Evolutionary conservation across 1,140 invertebrate species (phyloP).

Genomic region (Maconellicoccus hirsutus): DNA sequence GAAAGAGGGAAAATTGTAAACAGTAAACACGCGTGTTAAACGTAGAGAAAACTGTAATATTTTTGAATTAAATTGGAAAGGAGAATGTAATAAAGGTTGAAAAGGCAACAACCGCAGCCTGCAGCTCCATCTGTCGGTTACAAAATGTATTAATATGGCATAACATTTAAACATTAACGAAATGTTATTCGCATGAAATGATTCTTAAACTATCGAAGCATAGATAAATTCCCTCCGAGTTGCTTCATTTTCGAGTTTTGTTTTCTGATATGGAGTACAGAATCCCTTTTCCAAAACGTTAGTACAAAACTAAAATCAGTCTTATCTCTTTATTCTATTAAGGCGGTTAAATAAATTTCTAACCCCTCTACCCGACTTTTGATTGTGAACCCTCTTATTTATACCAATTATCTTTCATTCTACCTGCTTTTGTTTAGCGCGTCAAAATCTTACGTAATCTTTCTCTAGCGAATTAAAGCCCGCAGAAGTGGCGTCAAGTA

Average conservation of each 20-base stretch:
- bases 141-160: conserved; percentile 15
- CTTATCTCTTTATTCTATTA: conserved; percentile 28
- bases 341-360: conserved; percentile 27
- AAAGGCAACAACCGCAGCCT: conserved; percentile 23
- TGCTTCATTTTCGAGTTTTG: conserved; percentile 4
- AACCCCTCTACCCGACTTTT: too few relatives aligned
- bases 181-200: conserved; percentile 29
- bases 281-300: conserved; percentile 5
- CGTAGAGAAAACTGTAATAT: neutral
- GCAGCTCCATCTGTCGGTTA: conserved; percentile 27
- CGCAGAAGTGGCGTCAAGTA: too few relatives aligned
- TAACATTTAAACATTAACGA: conserved; percentile 25
- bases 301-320: conserved; percentile 17
- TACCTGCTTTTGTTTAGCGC: too few relatives aligned
- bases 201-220: conserved; percentile 30
- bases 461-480: too few relatives aligned
- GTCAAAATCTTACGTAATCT: too few relatives aligned
- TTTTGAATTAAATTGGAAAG: conserved; percentile 2
- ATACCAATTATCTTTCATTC: too few relatives aligned
- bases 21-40: conserved; percentile 11
- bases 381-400: too few relatives aligned
- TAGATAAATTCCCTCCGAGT: conserved; percentile 27
- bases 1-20: neutral
- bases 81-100: neutral
- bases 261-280: neutral